phyloP scores from a whole-genome alignment of 2,888 invertebrate genomes.

The Drosophila fungiperda region DNA sequence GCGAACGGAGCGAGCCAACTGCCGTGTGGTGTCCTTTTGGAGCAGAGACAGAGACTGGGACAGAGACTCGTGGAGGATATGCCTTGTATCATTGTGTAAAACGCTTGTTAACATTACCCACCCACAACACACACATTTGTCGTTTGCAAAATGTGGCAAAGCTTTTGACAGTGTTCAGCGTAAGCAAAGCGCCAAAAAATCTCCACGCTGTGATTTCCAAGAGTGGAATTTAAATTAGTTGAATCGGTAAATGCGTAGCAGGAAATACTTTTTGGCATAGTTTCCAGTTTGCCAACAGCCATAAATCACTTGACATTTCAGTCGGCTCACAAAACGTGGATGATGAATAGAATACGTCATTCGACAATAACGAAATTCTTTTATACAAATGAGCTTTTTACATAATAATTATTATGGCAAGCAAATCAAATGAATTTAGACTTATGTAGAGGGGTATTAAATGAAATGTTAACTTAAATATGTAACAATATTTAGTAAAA shows the following conservation, averaged over 20 bases:
- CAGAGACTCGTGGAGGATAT: conserved; percentile 35
- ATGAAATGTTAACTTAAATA: neutral
- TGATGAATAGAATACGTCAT: conserved; percentile 37
- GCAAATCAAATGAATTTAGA: neutral
- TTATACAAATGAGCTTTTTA: conserved; percentile 12
- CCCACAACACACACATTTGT: conserved; percentile 62
- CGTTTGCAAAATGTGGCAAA: conserved; percentile 33
- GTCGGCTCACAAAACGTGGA: conserved; percentile 7
- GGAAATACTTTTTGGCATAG: conserved; percentile 74
- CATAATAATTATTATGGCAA: neutral
- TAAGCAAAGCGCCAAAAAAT: conserved; percentile 44
- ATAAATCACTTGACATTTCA: conserved; percentile 62
- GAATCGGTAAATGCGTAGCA: conserved; percentile 63
- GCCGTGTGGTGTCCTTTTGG: conserved; percentile 56
- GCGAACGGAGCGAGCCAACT: conserved; percentile 58
- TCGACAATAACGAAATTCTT: conserved; percentile 9
- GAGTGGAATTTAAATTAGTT: conserved; percentile 75
- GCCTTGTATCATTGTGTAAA: conserved; percentile 74
- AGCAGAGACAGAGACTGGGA: conserved; percentile 5
- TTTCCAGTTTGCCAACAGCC: conserved; percentile 36
- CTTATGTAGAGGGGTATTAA: neutral
- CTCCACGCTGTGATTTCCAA: conserved; percentile 46
- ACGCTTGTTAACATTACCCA: conserved; percentile 77
- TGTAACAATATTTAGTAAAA: neutral
- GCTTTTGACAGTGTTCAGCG: conserved; percentile 58